phyloP scores from a whole-genome alignment of 2,797 vertebrate species.

The Microctenopoma stevenorrisi region DNA sequence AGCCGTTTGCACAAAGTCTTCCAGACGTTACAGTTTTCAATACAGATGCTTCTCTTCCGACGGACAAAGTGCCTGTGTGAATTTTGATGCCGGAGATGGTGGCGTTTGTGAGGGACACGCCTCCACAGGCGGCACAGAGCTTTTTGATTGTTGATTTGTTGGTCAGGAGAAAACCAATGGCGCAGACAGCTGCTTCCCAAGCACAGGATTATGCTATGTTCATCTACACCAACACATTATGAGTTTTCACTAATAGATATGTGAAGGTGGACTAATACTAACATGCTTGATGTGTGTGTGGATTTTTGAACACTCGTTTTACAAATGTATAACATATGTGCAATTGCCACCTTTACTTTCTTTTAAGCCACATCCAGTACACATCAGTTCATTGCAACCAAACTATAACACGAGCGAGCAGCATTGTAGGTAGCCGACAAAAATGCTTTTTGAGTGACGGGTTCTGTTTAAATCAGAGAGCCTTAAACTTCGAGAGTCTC shows the following conservation, averaged over 20 bases:
- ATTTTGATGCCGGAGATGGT: slow-evolving; percentile 31
- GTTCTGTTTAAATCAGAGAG: slow-evolving; percentile 19
- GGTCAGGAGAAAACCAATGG: slow-evolving; percentile 11
- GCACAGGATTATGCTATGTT: slow-evolving; percentile 46
- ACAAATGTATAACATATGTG: slow-evolving; percentile 14
- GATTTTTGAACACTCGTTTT: slow-evolving; percentile 1
- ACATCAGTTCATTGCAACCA: slow-evolving; percentile 25
- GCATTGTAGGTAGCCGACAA: slow-evolving; percentile 1
- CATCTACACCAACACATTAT: slow-evolving; percentile 27
- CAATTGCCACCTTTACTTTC: slow-evolving; percentile 19
- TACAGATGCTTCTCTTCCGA: slow-evolving; percentile 53
- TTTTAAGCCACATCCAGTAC: slow-evolving; percentile 43
- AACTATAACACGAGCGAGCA: slow-evolving; percentile 24
- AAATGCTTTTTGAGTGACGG: slow-evolving; percentile 16
- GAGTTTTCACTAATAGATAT: slow-evolving; percentile 15
- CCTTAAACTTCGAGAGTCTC: slow-evolving; percentile 12
- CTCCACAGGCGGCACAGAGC: slow-evolving; percentile 22
- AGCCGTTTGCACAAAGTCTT: slow-evolving; percentile 63
- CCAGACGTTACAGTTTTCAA: slow-evolving; percentile 46
- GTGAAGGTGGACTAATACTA: slow-evolving; percentile 16
- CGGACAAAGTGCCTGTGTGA: slow-evolving; percentile 74
- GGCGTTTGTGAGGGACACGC: slow-evolving; percentile 20
- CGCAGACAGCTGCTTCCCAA: slow-evolving; percentile 19
- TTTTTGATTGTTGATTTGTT: slow-evolving; percentile 16
- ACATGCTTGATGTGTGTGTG: slow-evolving; percentile 1